Conservation (phyloP, 2,113 vertebrate species). For the Lepisosteus osseus region DNA sequence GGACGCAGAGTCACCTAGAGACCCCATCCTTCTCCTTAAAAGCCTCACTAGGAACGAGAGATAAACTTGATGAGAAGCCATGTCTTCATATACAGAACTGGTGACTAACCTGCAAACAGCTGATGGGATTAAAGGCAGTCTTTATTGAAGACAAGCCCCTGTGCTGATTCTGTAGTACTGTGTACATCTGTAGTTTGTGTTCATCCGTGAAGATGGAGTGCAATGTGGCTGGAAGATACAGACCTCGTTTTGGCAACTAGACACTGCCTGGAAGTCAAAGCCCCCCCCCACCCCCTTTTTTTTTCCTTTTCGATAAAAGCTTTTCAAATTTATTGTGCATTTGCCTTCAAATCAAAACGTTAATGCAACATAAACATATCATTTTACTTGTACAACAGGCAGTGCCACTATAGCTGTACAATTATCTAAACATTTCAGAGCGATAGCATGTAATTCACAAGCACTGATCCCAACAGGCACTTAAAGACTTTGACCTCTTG, state of each 20-base stretch:
- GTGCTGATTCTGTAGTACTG: not conserved
- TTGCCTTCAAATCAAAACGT: conserved; percentile 22
- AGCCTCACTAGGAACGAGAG: too few relatives aligned
- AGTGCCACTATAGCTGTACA: conserved; percentile 38
- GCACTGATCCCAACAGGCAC: conserved; percentile 57
- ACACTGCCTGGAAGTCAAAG: not conserved
- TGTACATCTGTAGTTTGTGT: not conserved
- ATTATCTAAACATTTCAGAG: conserved; percentile 45
- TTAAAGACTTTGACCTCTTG: conserved; percentile 74
- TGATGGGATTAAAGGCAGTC: not conserved
- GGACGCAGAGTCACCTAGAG: too few relatives aligned
- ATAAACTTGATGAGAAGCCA: too few relatives aligned
- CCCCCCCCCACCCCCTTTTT: too few relatives aligned
- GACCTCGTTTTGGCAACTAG: not conserved
- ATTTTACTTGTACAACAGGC: conserved; percentile 40
- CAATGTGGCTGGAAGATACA: not conserved
- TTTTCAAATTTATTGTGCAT: conserved; percentile 15
- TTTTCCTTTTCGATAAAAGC: conserved; percentile 13
- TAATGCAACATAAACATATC: conserved; percentile 27
- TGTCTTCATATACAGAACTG: too few relatives aligned
- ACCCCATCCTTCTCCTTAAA: too few relatives aligned
- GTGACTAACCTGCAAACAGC: too few relatives aligned
- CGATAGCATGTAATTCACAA: conserved; percentile 58
- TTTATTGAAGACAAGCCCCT: not conserved
- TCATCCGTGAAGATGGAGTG: not conserved